phyloP scores from a whole-genome alignment of 1,140 invertebrate species.

The Trichogramma pretiosum region DNA sequence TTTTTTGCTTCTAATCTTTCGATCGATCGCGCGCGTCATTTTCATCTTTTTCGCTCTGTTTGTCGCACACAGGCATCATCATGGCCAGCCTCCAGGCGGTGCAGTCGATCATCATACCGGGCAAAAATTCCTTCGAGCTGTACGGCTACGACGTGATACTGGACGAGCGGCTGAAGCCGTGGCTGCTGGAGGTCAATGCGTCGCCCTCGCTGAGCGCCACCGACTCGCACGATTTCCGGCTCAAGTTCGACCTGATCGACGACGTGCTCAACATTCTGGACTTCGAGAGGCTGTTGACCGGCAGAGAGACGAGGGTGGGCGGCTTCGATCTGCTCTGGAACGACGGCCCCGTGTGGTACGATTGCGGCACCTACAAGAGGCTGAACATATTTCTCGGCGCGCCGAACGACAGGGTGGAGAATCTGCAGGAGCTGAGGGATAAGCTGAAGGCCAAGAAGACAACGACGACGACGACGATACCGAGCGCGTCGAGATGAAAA shows the following conservation, averaged over 20 bases:
- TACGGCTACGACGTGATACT: conserved; percentile 61
- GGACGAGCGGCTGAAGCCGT: conserved; percentile 52
- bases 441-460: conserved; percentile 14
- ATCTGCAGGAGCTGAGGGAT: conserved; percentile 19
- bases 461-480: too few species aligned
- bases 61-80: conserved; percentile 32
- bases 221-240: conserved; percentile 46
- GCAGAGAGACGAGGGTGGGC: conserved; percentile 49
- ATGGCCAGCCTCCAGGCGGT: conserved; percentile 51
- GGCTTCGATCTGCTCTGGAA: conserved; percentile 55
- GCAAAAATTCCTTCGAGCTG: conserved; percentile 52
- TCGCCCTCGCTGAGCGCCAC: conserved; percentile 56
- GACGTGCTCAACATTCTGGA: conserved; percentile 43
- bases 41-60: not conserved
- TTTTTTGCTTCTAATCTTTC: too few species aligned
- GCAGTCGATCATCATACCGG: conserved; percentile 39
- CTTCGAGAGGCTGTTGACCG: conserved; percentile 40
- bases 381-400: conserved; percentile 34
- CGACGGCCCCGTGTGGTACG: conserved; percentile 45
- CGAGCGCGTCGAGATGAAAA: too few species aligned
- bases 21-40: too few species aligned
- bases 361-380: conserved; percentile 14
- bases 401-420: conserved; percentile 25
- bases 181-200: conserved; percentile 58
- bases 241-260: conserved; percentile 42